These are phyloP conservation scores for Epinotia demarniana DNA, from an alignment of 2,888 invertebrate species.

Conservation along the genomic window DNA sequence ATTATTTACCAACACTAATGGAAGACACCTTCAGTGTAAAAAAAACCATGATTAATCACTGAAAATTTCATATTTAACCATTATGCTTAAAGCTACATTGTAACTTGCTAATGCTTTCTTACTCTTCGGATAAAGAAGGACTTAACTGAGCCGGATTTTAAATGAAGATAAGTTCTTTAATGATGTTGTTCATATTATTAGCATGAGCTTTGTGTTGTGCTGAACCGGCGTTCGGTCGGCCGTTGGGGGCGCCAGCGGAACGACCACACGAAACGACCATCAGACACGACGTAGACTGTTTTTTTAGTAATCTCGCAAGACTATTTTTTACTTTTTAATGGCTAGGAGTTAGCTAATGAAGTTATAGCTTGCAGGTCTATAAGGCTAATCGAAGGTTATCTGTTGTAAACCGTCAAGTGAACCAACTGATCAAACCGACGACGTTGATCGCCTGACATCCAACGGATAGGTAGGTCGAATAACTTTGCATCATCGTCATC, in stretches of 20 bases:
- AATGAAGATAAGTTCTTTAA: not conserved
- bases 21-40: constrained; percentile 3
- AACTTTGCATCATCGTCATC: too few species aligned
- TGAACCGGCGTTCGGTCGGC: not conserved
- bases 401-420: not conserved
- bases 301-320: constrained; percentile 2
- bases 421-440: too few species aligned
- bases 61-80: constrained; percentile 3
- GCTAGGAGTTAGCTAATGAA: not conserved
- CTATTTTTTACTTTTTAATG: not conserved
- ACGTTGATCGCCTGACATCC: too few species aligned
- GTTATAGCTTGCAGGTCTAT: not conserved
- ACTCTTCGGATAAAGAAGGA: not conserved
- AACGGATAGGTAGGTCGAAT: too few species aligned
- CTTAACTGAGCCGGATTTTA: not conserved
- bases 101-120: not conserved
- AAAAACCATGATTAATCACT: constrained; percentile 21
- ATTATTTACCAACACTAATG: constrained; percentile 23
- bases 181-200: not conserved
- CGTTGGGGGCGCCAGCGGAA: constrained; percentile 20
- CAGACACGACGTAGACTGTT: constrained; percentile 21
- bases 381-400: too few species aligned
- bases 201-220: not conserved
- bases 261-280: not conserved
- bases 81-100: constrained; percentile 5